These are phyloP conservation scores for Chaetogeoica ovagalla DNA, from an alignment of 2,888 invertebrate species.

Conservation along the genomic window DNA sequence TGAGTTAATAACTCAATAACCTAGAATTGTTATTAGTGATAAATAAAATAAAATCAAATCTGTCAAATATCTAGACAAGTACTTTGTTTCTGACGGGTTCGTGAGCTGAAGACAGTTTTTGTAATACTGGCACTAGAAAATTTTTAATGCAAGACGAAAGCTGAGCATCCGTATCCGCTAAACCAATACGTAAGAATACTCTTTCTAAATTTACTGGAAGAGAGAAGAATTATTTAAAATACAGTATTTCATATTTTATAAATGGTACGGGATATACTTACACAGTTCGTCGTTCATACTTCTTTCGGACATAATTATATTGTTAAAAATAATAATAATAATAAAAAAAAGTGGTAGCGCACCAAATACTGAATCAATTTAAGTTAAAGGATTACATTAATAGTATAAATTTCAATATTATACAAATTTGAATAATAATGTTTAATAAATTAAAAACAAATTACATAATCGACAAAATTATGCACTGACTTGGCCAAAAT, in stretches of 20 bases:
- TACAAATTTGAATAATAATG: not conserved
- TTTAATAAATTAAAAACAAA: not conserved
- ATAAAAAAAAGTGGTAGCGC: not conserved
- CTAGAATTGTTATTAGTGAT: constrained; percentile 60
- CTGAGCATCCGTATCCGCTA: constrained; percentile 87
- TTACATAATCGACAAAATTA: not conserved
- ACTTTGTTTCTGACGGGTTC: constrained; percentile 77
- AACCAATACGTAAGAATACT: constrained; percentile 84
- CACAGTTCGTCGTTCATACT: constrained; percentile 46
- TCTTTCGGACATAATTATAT: constrained; percentile 18
- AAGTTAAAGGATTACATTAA: not conserved
- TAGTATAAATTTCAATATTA: not conserved
- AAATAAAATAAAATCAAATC: not conserved
- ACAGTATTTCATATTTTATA: not conserved
- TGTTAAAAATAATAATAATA: not conserved
- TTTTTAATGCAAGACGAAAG: constrained; percentile 78
- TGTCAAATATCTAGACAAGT: constrained; percentile 58
- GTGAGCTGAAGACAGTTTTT: constrained; percentile 85
- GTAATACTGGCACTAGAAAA: constrained; percentile 83
- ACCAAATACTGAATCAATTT: not conserved
- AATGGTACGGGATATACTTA: constrained; percentile 9
- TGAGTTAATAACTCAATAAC: constrained; percentile 92
- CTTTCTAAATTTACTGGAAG: constrained; percentile 80
- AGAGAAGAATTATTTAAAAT: constrained; percentile 6
- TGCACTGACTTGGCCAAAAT: not conserved